Conservation (phyloP, 2,888 invertebrate species). For the Thecophora atra region DNA sequence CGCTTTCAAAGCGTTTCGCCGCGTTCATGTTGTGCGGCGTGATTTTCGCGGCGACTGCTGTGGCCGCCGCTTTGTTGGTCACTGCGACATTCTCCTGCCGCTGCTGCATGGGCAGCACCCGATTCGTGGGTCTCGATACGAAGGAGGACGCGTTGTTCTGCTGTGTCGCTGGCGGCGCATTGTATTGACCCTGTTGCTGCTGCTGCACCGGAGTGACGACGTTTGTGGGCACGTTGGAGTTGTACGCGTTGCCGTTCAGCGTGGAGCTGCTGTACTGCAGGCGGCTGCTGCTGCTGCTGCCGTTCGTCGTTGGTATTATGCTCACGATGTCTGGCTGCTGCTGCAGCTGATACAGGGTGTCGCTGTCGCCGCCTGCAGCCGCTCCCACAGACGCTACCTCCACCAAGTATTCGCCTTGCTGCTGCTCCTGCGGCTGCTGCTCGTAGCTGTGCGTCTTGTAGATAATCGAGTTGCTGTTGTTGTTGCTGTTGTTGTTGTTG, state of each 20-base stretch:
- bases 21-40: slow-evolving; percentile 44
- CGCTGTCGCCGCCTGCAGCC: not conserved
- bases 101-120: slow-evolving; percentile 81
- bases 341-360: slow-evolving; percentile 25
- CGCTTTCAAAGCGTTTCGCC: slow-evolving; percentile 48
- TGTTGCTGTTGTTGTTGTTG: slow-evolving; percentile 42
- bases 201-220: slow-evolving; percentile 76
- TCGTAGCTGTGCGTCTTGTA: not conserved
- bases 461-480: slow-evolving; percentile 35
- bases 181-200: slow-evolving; percentile 59
- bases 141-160: slow-evolving; percentile 45
- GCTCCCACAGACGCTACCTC: not conserved
- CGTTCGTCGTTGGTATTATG: slow-evolving; percentile 21
- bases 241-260: slow-evolving; percentile 49
- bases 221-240: slow-evolving; percentile 75
- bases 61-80: slow-evolving; percentile 16
- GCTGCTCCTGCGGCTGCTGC: slow-evolving; percentile 16
- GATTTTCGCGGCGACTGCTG: slow-evolving; percentile 49
- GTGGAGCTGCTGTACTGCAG: slow-evolving; percentile 48
- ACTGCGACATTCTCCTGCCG: slow-evolving; percentile 66
- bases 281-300: slow-evolving; percentile 43
- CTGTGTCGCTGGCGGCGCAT: slow-evolving; percentile 44
- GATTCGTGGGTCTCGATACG: slow-evolving; percentile 76
- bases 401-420: slow-evolving; percentile 20
- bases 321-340: slow-evolving; percentile 29